Evolutionary conservation across 1,140 invertebrate species (phyloP).

Genomic region (Colletes gigas): DNA sequence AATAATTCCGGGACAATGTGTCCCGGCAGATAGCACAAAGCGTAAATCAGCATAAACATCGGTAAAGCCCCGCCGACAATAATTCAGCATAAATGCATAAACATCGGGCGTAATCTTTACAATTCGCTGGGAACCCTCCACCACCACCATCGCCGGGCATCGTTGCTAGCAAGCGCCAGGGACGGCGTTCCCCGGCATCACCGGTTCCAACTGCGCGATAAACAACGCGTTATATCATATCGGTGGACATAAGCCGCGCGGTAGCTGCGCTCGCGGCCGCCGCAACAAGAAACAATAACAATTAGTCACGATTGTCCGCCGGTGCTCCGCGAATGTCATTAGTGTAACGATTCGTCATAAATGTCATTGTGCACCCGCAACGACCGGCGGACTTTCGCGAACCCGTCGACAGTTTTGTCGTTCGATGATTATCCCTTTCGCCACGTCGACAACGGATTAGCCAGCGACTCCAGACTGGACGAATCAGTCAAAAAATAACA

Average conservation of each 20-base stretch:
- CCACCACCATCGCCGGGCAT: background rate
- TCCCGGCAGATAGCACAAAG: constrained; percentile 80
- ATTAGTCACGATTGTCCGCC: constrained; percentile 63
- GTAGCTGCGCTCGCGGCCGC: constrained; percentile 58
- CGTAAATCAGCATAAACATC: constrained; percentile 81
- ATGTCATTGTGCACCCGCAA: constrained; percentile 39
- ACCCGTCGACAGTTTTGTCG: too few relatives aligned
- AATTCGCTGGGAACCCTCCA: constrained; percentile 67
- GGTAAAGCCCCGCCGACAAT: constrained; percentile 78
- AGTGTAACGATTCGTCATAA: constrained; percentile 50
- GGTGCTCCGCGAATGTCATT: constrained; percentile 39
- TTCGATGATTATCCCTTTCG: background rate
- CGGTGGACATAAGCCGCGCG: constrained; percentile 64
- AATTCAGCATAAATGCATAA: constrained; percentile 80
- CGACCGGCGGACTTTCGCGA: constrained; percentile 40
- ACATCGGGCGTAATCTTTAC: constrained; percentile 78
- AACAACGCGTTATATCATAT: constrained; percentile 73
- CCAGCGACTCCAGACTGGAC: too few relatives aligned
- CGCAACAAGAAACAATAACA: constrained; percentile 67
- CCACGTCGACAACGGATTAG: too few relatives aligned
- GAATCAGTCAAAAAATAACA: too few relatives aligned
- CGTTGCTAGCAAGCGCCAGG: background rate
- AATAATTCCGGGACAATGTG: constrained; percentile 80
- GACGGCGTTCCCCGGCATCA: background rate
- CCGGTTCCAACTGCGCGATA: constrained; percentile 65